Conservation (phyloP, 2,888 invertebrate genomes). For the Trissonchulus sp. region DNA sequence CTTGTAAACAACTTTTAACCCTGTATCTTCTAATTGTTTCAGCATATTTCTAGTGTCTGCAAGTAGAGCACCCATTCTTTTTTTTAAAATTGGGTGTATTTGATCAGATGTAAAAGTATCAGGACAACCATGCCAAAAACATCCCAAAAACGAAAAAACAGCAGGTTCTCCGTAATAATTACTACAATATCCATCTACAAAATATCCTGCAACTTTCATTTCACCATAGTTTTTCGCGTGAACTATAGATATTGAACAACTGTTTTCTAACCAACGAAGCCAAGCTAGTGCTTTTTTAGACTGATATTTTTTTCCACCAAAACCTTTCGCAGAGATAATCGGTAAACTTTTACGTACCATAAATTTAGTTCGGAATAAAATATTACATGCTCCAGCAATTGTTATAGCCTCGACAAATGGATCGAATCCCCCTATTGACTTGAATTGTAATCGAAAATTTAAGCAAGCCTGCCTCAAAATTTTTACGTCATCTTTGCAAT, state of each 20-base stretch:
- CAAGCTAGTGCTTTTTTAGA: not conserved
- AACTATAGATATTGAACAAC: no score
- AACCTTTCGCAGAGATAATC: no score
- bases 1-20: not conserved
- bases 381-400: not conserved
- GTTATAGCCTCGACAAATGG: not conserved
- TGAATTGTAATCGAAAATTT: not conserved
- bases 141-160: not conserved
- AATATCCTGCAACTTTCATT: not conserved
- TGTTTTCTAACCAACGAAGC: no score
- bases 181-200: constrained; percentile 7
- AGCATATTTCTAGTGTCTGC: not conserved
- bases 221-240: not conserved
- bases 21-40: not conserved
- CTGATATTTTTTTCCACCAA: no score
- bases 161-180: no score
- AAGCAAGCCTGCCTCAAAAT: not conserved
- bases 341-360: not conserved
- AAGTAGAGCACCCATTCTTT: constrained; percentile 6
- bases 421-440: not conserved
- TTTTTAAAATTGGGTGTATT: not conserved
- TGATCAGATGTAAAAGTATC: not conserved
- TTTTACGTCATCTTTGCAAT: constrained; percentile 7
- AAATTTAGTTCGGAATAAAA: not conserved
- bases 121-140: constrained; percentile 3